Base-by-base conservation (phyloP, 2,888 invertebrate species). In the Spisula solida region DNA sequence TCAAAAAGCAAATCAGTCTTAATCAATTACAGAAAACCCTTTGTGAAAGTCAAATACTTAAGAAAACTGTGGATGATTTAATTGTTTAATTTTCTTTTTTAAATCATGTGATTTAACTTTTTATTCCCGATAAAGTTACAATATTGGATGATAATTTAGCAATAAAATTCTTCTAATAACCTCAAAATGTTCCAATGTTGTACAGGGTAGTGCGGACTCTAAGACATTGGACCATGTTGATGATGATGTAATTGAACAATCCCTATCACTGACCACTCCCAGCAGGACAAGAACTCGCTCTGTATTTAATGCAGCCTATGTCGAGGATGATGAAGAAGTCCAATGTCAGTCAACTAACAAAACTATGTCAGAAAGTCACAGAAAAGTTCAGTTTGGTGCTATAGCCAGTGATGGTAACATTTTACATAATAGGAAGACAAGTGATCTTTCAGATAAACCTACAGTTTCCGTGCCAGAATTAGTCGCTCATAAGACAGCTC, bases 291-390 rank as follows among this genome's bases (percentile, higher is more conserved):
- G 25, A 29, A 60, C 82, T 16, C 70, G 48, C 1, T 31, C 56
- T 25, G 66, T 70, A 25, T 70, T 47, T 29, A 83, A 83, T 48
- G n/a, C 25, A n/a, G 2, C 47, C 20, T 80, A 85, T n/a, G 41
- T 34, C 10, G 85, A 85, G 25, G 34, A 79, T 79, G 85, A 85
- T 34, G 78, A 79, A 48, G 84, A 79, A 20, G 48, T 20, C 12
- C 14, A 4, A 16, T 25, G 29, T 18, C 12, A 51, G 55, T 34
- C 56, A 5, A 56, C 18, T 16, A 41, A 41, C 41, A 41, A 41
- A 8, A 41, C 41, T 41, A 41, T 41, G 41, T 41, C 41, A 41
- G 41, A 41, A 41, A 70, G 70, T 70, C 25, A 70, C 8, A n/a
- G 31, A 14, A 70, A 14, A 29, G 70, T 70, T n/a, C 70, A 70